Evolutionary conservation across 23 tunicate species (phyloP), one percentile per base, ranked within the genome.

Genomic region (Ascidia mentula): DNA sequence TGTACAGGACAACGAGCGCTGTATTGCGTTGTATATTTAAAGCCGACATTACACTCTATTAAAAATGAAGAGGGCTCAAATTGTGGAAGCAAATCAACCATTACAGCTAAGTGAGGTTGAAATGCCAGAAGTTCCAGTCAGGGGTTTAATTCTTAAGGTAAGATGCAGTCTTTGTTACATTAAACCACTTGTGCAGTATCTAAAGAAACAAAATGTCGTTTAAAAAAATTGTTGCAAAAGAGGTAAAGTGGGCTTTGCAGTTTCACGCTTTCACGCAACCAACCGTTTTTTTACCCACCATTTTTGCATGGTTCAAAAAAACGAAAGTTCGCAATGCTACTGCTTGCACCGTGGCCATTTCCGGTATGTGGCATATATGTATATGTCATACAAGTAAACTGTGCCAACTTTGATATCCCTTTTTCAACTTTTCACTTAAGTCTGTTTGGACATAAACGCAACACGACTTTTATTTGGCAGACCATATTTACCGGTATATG

Each of bases 401-500:
- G n/a, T n/a, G n/a, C n/a, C n/a, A n/a, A n/a, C n/a, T n/a, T n/a
- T n/a, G n/a, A n/a, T n/a, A n/a, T n/a, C n/a, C n/a, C n/a, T n/a
- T n/a, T n/a, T n/a, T n/a, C n/a, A n/a, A n/a, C n/a, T n/a, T n/a
- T n/a, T n/a, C n/a, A n/a, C n/a, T n/a, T n/a, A n/a, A n/a, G n/a
- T n/a, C n/a, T n/a, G n/a, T n/a, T n/a, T n/a, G n/a, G n/a, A n/a
- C n/a, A n/a, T n/a, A n/a, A n/a, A n/a, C n/a, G n/a, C n/a, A n/a
- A n/a, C n/a, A n/a, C n/a, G n/a, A n/a, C n/a, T n/a, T n/a, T n/a
- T n/a, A n/a, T 17, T 40, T 46, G 72, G n/a, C 69, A 86, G 90
- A 80, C 82, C 33, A 20, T 34, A 39, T 86, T 34, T 46, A 69
- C 85, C 61, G 90, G 90, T 34, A 60, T 86, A 18, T 86, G 90